Evolutionary conservation across 2,888 invertebrate genomes (phyloP).

Genomic region (Bursaphelenchus okinawaensis): DNA sequence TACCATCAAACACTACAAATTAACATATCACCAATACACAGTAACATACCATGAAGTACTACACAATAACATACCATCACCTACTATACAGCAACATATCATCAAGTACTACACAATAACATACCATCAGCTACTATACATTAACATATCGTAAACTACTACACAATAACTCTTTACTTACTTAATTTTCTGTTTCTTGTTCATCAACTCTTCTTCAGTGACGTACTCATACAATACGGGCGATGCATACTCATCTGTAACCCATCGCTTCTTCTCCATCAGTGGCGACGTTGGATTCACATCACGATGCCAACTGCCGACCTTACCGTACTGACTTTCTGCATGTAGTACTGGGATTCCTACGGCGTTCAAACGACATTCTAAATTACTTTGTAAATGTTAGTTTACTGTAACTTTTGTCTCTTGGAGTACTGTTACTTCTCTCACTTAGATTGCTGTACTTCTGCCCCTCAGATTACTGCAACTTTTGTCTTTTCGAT

Average conservation of each 20-base stretch:
- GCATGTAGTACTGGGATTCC: conserved; percentile 58
- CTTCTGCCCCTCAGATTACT: no score
- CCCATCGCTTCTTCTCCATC: conserved; percentile 46
- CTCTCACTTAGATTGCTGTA: no score
- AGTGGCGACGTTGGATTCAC: conserved; percentile 35
- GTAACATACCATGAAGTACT: no score
- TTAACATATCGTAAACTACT: background rate
- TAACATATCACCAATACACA: no score
- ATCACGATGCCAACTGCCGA: conserved; percentile 57
- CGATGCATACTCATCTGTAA: conserved; percentile 55
- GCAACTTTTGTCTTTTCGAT: no score
- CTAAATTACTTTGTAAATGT: conserved; percentile 37
- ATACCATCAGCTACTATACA: no score
- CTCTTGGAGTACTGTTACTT: no score
- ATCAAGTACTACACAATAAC: no score
- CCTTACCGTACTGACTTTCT: conserved; percentile 54
- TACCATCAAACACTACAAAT: no score
- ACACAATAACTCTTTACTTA: conserved; percentile 19
- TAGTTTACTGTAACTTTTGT: conserved; percentile 51
- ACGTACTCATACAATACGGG: conserved; percentile 57
- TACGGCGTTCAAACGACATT: conserved; percentile 54
- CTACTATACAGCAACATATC: no score
- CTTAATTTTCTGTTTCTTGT: conserved; percentile 57
- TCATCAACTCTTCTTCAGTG: conserved; percentile 47
- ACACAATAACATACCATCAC: no score